These are phyloP conservation scores for Myopa tessellatipennis DNA, from an alignment of 2,888 invertebrate species.

Conservation along the genomic window DNA sequence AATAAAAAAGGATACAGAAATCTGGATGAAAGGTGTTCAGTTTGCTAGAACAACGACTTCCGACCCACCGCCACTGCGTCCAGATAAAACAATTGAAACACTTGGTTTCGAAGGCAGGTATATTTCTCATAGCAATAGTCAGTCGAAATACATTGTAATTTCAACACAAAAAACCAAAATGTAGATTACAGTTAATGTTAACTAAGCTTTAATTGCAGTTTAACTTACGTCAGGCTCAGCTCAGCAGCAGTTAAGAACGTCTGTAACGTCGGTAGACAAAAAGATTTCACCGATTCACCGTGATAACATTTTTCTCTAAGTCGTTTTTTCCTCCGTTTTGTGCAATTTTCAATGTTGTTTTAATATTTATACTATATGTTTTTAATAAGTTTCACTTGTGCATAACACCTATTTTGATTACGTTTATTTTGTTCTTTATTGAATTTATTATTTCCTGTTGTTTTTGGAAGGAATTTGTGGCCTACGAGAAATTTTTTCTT, in stretches of 20 bases:
- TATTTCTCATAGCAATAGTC: neutral
- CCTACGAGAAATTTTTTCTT: constrained; percentile 4
- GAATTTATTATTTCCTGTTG: neutral
- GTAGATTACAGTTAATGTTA: neutral
- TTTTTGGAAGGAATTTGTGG: neutral
- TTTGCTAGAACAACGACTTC: neutral
- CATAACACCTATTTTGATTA: neutral
- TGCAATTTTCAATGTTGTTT: neutral
- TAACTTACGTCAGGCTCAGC: constrained; percentile 30
- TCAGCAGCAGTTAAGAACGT: neutral
- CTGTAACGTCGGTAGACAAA: constrained; percentile 13
- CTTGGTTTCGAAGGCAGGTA: neutral
- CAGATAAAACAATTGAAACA: neutral
- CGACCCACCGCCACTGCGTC: neutral
- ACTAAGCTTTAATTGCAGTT: constrained; percentile 3
- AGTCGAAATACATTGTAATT: neutral
- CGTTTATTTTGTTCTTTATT: neutral
- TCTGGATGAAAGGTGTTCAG: neutral
- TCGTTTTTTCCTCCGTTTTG: constrained; percentile 8
- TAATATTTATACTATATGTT: neutral
- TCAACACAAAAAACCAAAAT: neutral
- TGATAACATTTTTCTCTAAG: constrained; percentile 26
- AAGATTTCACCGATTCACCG: constrained; percentile 32
- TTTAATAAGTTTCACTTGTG: neutral
- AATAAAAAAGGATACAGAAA: no score